A percentile compares a stretch with the other conserved stretches of the same genome.
phyloP scores from a whole-genome alignment of 2,113 vertebrate species.

The Crocuta crocuta region DNA sequence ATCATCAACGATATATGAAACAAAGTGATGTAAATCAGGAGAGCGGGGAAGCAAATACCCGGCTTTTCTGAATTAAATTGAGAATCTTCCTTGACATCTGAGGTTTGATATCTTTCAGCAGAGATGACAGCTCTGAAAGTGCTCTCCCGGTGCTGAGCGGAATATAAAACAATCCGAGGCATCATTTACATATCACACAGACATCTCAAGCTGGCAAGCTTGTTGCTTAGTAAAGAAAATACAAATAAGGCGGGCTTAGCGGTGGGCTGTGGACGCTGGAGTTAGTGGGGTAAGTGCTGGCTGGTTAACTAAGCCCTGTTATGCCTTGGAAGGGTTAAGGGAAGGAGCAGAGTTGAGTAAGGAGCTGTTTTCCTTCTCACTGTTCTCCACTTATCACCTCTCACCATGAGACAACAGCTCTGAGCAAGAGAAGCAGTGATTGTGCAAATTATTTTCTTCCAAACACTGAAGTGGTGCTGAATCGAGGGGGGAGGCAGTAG shows the following conservation, averaged over 20 bases:
- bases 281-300: background rate
- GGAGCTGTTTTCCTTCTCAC: slow-evolving; percentile 58
- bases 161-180: slow-evolving; percentile 33
- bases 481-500: background rate
- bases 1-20: slow-evolving; percentile 58
- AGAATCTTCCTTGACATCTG: slow-evolving; percentile 74
- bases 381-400: slow-evolving; percentile 65
- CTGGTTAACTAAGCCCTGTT: slow-evolving; percentile 50
- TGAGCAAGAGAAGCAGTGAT: slow-evolving; percentile 61
- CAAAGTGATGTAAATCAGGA: slow-evolving; percentile 51
- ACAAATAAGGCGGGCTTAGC: slow-evolving; percentile 10
- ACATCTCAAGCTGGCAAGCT: slow-evolving; percentile 57
- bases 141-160: slow-evolving; percentile 32
- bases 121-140: slow-evolving; percentile 72
- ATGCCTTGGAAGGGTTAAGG: slow-evolving; percentile 59
- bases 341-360: background rate
- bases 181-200: slow-evolving; percentile 76
- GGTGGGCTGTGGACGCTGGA: background rate
- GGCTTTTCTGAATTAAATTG: slow-evolving; percentile 72
- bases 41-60: slow-evolving; percentile 56
- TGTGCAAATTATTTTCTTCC: slow-evolving; percentile 81
- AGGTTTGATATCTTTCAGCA: slow-evolving; percentile 74
- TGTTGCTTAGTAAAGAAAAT: slow-evolving; percentile 69
- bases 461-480: slow-evolving; percentile 48
- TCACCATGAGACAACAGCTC: slow-evolving; percentile 54